These are phyloP conservation scores for Phaedon cochleariae DNA, from an alignment of 2,888 invertebrate genomes.

Conservation along the genomic window DNA sequence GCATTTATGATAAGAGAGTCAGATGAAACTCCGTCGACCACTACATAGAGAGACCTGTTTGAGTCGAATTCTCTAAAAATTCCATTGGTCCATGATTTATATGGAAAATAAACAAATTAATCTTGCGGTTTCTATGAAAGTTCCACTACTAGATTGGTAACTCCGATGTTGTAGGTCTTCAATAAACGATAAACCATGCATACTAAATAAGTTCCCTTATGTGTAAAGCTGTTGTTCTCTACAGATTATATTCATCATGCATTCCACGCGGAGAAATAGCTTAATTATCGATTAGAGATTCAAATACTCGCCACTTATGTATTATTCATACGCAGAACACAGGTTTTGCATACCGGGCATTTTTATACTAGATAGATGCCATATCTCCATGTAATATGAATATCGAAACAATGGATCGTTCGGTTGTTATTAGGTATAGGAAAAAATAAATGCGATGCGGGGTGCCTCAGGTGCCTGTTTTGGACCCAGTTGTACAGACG, in stretches of 20 bases:
- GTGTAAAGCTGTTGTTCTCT: neutral
- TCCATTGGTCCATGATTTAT: no score
- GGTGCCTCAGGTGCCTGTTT: neutral
- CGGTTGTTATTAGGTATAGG: neutral
- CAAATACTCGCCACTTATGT: constrained; percentile 14
- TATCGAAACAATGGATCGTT: neutral
- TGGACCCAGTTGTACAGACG: neutral
- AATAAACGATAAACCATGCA: no score
- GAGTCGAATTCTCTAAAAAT: no score
- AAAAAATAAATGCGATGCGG: neutral
- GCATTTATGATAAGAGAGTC: no score
- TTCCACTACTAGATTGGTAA: no score
- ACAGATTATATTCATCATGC: neutral
- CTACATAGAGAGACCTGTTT: no score
- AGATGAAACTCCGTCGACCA: no score
- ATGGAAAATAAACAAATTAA: no score
- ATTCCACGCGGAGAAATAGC: constrained; percentile 11
- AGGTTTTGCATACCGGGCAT: neutral
- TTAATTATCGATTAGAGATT: constrained; percentile 16
- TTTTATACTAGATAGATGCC: neutral
- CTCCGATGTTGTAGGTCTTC: no score
- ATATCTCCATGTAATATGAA: neutral
- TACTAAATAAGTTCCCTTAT: no score
- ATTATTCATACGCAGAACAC: constrained; percentile 6
- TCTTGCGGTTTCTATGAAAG: no score